Evolutionary conservation across 2,888 invertebrate genomes (phyloP).

Genomic region (Drosophila emarginata): DNA sequence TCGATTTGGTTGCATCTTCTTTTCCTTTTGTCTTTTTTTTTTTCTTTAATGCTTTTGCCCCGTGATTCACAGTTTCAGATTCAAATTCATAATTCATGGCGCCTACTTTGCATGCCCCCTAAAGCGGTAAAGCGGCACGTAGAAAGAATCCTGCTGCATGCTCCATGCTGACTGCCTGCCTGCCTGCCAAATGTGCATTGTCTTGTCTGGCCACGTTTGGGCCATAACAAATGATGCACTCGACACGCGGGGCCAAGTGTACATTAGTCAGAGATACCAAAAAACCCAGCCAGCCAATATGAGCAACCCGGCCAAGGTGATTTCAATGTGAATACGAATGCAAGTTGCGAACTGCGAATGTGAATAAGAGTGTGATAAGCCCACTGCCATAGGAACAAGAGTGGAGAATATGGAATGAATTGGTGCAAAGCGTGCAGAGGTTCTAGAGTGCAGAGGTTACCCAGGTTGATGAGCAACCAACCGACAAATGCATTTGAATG

Average conservation of each 20-base stretch:
- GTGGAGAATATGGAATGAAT: conserved; percentile 2
- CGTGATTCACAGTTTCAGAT: conserved; percentile 52
- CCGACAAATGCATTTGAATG: conserved; percentile 14
- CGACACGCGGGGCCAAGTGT: conserved; percentile 32
- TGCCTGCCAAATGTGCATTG: conserved; percentile 52
- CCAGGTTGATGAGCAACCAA: conserved; percentile 8
- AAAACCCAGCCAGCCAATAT: conserved; percentile 6
- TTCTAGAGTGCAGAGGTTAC: not conserved
- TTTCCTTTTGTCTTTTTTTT: conserved; percentile 25
- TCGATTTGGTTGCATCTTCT: conserved; percentile 12
- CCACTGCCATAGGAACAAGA: conserved; percentile 2
- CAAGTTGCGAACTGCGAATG: not conserved
- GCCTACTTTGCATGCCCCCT: conserved; percentile 59
- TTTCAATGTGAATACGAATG: conserved; percentile 44
- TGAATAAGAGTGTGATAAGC: conserved; percentile 10
- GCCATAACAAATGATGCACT: conserved; percentile 71
- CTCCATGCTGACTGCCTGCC: conserved; percentile 29
- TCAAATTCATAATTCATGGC: conserved; percentile 56
- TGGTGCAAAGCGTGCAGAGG: not conserved
- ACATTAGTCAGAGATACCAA: conserved; percentile 5
- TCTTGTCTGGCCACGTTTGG: conserved; percentile 74
- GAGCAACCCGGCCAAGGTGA: conserved; percentile 38
- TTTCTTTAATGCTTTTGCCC: conserved; percentile 20
- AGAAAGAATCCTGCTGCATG: conserved; percentile 54
- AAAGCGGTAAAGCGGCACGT: conserved; percentile 53